Conservation (phyloP, 2,113 vertebrate species). For the Cyanoliseus patagonus region DNA sequence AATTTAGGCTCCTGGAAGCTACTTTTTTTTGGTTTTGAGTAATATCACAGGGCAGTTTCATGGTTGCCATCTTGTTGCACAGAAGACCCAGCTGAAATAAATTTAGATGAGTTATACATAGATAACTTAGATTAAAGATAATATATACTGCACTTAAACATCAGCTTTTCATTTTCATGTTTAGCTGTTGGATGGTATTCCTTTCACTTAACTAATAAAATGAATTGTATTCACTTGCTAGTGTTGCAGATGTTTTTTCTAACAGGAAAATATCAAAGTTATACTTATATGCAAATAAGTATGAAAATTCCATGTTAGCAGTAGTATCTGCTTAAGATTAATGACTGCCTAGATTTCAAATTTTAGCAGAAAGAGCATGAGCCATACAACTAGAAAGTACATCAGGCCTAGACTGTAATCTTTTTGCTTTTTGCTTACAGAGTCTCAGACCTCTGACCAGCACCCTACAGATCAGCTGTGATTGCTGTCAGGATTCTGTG, state of each 20-base stretch:
- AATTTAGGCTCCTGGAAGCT: not conserved
- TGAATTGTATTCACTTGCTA: not conserved
- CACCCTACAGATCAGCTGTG: not conserved
- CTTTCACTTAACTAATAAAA: not conserved
- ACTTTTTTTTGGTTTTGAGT: not conserved
- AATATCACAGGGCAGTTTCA: not conserved
- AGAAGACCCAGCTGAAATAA: not conserved
- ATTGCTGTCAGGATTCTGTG: not conserved
- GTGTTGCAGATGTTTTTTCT: not conserved
- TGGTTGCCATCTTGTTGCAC: not conserved
- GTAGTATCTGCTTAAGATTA: not conserved
- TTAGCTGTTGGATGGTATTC: not conserved
- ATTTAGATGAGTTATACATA: not conserved
- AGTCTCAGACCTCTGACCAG: not conserved
- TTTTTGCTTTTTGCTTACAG: not conserved
- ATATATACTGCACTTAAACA: not conserved
- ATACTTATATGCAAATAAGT: not conserved
- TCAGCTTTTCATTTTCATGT: not conserved
- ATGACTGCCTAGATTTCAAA: not conserved
- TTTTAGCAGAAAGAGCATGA: not conserved
- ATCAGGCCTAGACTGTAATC: not conserved
- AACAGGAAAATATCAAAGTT: not conserved
- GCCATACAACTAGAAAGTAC: not conserved
- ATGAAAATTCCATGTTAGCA: not conserved
- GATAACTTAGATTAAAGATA: not conserved